phyloP scores from a whole-genome alignment of 2,797 vertebrate genomes.

The Myripristis murdjan region DNA sequence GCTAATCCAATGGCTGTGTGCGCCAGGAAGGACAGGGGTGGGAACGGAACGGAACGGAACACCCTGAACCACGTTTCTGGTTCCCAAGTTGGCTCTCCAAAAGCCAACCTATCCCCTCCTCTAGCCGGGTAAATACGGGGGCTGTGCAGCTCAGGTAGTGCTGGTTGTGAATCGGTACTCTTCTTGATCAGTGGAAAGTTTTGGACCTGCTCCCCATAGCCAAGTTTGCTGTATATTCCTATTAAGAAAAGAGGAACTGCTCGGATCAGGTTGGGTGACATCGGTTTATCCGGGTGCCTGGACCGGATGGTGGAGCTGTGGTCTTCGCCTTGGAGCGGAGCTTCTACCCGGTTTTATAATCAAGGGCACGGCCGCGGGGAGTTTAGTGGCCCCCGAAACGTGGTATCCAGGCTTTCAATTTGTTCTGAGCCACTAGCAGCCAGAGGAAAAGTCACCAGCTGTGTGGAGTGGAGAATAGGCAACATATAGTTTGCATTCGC shows the following conservation, averaged over 20 bases:
- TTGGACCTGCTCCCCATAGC: conserved; percentile 29
- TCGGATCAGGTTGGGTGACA: conserved; percentile 32
- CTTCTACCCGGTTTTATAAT: conserved; percentile 58
- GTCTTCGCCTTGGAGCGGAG: conserved; percentile 51
- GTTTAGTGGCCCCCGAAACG: conserved; percentile 34
- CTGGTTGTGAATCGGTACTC: conserved; percentile 29
- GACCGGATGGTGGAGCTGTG: conserved; percentile 54
- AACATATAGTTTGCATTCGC: conserved; percentile 32
- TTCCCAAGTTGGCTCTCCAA: conserved; percentile 60
- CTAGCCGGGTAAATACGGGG: conserved; percentile 62
- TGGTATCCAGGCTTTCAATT: conserved; percentile 39
- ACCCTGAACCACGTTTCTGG: conserved; percentile 77
- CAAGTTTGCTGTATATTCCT: conserved; percentile 47
- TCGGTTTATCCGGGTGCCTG: conserved; percentile 58
- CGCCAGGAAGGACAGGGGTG: conserved; percentile 82
- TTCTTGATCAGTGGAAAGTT: conserved; percentile 65
- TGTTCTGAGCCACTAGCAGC: conserved; percentile 20
- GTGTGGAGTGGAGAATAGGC: conserved; percentile 24
- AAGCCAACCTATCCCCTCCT: conserved; percentile 24
- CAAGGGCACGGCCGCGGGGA: conserved; percentile 75
- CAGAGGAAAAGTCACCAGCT: conserved; percentile 11
- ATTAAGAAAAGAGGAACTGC: conserved; percentile 5
- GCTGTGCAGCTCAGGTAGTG: conserved; percentile 62
- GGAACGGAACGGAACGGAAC: conserved; percentile 73
- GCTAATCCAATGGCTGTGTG: conserved; percentile 87